These are phyloP conservation scores for Scaptomyza reducta DNA, from an alignment of 2,888 invertebrate genomes.

Conservation along the genomic window DNA sequence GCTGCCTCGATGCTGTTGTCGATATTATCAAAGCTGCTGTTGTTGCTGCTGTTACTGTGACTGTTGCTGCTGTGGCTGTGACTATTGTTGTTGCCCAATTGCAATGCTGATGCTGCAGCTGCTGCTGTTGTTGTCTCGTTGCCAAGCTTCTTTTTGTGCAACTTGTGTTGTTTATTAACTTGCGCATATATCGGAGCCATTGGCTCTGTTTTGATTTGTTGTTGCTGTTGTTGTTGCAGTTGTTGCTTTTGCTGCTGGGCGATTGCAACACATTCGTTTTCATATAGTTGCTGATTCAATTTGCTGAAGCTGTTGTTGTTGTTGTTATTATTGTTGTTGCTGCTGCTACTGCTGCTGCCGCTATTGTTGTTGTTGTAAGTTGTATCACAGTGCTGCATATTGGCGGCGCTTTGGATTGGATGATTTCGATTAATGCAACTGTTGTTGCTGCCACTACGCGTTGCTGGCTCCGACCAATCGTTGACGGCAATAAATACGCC, in stretches of 20 bases:
- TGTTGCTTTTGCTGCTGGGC: conserved; percentile 58
- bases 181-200: conserved; percentile 83
- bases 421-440: conserved; percentile 28
- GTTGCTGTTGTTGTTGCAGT: conserved; percentile 23
- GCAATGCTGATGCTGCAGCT: conserved; percentile 31
- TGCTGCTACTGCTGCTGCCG: conserved; percentile 35
- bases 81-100: conserved; percentile 47
- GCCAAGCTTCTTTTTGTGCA: conserved; percentile 81
- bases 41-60: conserved; percentile 45
- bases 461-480: conserved; percentile 85
- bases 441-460: conserved; percentile 35
- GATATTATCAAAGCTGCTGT: conserved; percentile 65
- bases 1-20: conserved; percentile 39
- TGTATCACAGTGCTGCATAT: conserved; percentile 57
- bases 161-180: conserved; percentile 84
- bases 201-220: conserved; percentile 20
- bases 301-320: conserved; percentile 43
- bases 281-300: conserved; percentile 78
- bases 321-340: conserved; percentile 26
- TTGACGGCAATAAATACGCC: conserved; percentile 88
- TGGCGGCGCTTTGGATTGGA: conserved; percentile 21
- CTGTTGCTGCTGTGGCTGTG: conserved; percentile 34
- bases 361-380: conserved; percentile 38
- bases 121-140: conserved; percentile 18
- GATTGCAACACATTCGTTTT: conserved; percentile 80